Conservation (phyloP, 1,140 invertebrate species). For the Orussus abietinus region DNA sequence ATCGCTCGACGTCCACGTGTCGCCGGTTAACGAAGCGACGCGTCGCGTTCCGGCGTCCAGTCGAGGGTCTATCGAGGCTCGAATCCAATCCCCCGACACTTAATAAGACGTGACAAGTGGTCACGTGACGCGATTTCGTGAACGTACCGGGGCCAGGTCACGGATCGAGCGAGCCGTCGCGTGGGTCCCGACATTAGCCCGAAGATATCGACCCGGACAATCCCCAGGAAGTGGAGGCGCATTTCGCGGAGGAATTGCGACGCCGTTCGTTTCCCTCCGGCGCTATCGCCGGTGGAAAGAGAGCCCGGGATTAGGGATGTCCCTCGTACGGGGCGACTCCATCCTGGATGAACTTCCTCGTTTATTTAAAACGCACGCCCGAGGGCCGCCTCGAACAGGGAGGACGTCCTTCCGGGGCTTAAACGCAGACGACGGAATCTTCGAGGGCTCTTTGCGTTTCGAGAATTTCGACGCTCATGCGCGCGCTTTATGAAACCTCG, state of each 20-base stretch:
- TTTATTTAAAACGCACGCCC: background rate
- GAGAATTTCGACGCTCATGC: too few relatives aligned
- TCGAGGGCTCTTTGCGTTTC: too few relatives aligned
- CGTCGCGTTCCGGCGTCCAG: constrained; percentile 35
- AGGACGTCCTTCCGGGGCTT: too few relatives aligned
- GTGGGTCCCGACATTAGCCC: constrained; percentile 26
- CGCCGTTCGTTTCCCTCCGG: background rate
- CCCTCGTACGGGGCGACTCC: background rate
- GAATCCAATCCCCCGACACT: constrained; percentile 38
- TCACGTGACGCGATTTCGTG: constrained; percentile 37
- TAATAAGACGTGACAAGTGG: constrained; percentile 43
- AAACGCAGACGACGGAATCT: too few relatives aligned
- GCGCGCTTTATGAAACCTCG: too few relatives aligned
- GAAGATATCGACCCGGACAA: too few relatives aligned
- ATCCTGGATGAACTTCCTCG: background rate
- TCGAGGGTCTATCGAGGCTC: constrained; percentile 26
- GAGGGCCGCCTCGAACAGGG: too few relatives aligned
- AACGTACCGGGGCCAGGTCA: constrained; percentile 19
- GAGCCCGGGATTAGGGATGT: background rate
- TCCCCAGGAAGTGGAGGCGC: too few relatives aligned
- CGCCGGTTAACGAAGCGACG: constrained; percentile 28
- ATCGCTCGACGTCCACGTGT: too few relatives aligned
- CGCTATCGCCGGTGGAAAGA: background rate
- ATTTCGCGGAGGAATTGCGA: too few relatives aligned
- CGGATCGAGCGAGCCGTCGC: constrained; percentile 29